A percentile compares a stretch with the other conserved stretches of the same genome.
phyloP scores from a whole-genome alignment of 2,888 invertebrate species.

The Creontiades dilutus region DNA sequence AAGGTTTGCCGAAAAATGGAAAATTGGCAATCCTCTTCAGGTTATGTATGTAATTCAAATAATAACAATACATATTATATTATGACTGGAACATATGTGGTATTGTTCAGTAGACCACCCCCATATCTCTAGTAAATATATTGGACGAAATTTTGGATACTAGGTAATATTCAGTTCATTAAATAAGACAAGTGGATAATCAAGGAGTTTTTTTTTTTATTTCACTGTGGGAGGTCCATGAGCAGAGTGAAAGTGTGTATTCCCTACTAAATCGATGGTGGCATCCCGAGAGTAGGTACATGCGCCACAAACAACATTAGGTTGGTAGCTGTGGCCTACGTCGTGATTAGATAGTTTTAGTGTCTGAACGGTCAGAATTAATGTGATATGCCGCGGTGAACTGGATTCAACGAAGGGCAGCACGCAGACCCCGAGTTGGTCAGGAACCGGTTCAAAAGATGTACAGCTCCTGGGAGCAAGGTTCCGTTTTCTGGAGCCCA shows the following conservation, averaged over 20 bases:
- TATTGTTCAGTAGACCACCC: no score
- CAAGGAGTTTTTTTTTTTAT: not conserved
- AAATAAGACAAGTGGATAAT: no score
- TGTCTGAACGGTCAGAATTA: conserved; percentile 30
- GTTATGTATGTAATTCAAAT: no score
- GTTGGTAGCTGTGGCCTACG: conserved; percentile 21
- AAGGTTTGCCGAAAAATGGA: no score
- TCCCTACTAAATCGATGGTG: not conserved
- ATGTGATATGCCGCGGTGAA: conserved; percentile 12
- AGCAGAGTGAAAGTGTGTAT: not conserved
- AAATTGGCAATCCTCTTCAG: no score
- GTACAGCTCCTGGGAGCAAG: conserved; percentile 54
- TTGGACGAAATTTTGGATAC: no score
- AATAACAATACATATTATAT: no score
- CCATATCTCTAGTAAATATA: no score
- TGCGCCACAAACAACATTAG: conserved; percentile 34
- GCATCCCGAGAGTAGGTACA: not conserved
- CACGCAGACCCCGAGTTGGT: conserved; percentile 20
- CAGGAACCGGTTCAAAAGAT: conserved; percentile 56
- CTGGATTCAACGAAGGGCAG: conserved; percentile 41
- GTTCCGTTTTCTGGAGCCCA: conserved; percentile 62
- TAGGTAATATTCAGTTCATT: no score
- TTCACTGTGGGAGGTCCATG: not conserved
- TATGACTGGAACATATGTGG: no score
- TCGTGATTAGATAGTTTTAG: conserved; percentile 53